phyloP scores from a whole-genome alignment of 2,888 invertebrate species.

The Thalpophila matura region DNA sequence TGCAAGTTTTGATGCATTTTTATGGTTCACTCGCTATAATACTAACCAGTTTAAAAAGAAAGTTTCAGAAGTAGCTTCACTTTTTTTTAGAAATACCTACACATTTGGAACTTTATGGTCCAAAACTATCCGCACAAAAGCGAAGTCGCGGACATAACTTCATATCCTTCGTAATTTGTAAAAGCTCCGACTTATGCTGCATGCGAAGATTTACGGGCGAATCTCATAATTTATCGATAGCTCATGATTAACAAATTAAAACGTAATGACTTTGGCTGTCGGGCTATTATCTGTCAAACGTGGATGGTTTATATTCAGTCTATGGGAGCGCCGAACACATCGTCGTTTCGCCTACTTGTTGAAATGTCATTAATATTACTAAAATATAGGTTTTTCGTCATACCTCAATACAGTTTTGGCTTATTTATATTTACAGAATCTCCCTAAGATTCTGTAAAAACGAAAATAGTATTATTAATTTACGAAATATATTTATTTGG shows the following conservation, averaged over 20 bases:
- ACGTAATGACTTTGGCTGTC: conserved; percentile 44
- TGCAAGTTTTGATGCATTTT: too few relatives aligned
- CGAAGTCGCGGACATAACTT: conserved; percentile 1
- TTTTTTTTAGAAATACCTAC: too few relatives aligned
- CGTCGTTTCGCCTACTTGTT: background rate
- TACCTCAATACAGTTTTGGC: background rate
- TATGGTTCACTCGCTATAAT: too few relatives aligned
- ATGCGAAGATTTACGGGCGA: conserved; percentile 41
- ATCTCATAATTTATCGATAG: conserved; percentile 44
- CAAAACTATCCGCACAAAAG: too few relatives aligned
- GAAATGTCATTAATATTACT: conserved; percentile 31
- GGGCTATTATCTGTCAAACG: conserved; percentile 49
- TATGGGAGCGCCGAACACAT: conserved; percentile 28
- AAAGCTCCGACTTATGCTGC: conserved; percentile 18
- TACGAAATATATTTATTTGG: too few relatives aligned
- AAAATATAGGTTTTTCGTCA: conserved; percentile 6
- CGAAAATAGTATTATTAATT: too few relatives aligned
- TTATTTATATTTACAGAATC: too few relatives aligned
- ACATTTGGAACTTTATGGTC: too few relatives aligned
- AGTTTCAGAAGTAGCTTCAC: too few relatives aligned
- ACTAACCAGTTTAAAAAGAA: too few relatives aligned
- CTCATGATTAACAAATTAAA: conserved; percentile 53
- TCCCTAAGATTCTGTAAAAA: too few relatives aligned
- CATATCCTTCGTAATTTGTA: conserved; percentile 16
- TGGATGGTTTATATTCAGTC: conserved; percentile 48